Percentiles rank a stretch among this genome's conserved stretches.
These are phyloP conservation scores for Poecilia wingei DNA, from an alignment of 2,797 vertebrate genomes.

Conservation along the genomic window DNA sequence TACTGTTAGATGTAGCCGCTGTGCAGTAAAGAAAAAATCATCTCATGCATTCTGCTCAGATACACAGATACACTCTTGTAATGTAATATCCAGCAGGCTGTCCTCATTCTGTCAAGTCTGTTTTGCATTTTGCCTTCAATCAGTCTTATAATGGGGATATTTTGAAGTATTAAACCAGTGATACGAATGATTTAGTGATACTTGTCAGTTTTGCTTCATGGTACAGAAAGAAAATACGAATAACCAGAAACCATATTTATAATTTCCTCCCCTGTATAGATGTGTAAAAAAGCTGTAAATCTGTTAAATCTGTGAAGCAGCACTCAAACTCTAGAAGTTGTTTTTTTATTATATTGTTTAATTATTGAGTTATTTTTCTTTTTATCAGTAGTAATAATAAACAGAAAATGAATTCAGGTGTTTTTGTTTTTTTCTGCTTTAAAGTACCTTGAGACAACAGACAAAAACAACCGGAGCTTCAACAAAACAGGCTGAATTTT, in stretches of 20 bases:
- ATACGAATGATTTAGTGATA: slow-evolving; percentile 4
- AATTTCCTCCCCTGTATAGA: neutral
- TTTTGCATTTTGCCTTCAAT: slow-evolving; percentile 25
- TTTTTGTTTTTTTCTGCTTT: neutral
- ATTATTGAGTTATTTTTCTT: neutral
- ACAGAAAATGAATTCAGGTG: neutral
- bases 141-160: slow-evolving; percentile 22
- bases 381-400: neutral
- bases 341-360: neutral
- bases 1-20: slow-evolving; percentile 42
- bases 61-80: slow-evolving; percentile 34
- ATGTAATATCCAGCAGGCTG: slow-evolving; percentile 26
- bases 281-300: neutral
- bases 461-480: neutral
- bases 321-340: neutral
- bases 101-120: slow-evolving; percentile 40
- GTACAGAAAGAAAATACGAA: neutral
- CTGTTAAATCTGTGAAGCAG: neutral
- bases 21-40: slow-evolving; percentile 26
- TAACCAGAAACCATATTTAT: neutral
- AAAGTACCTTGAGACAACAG: neutral
- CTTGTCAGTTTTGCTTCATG: neutral
- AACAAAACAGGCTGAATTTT: neutral
- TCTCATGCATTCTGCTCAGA: slow-evolving; percentile 33
- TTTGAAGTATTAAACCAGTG: slow-evolving; percentile 27